Evolutionary conservation across 2,888 invertebrate genomes (phyloP), one percentile per base, ranked within the genome.

Genomic region (Limenitis camilla): DNA sequence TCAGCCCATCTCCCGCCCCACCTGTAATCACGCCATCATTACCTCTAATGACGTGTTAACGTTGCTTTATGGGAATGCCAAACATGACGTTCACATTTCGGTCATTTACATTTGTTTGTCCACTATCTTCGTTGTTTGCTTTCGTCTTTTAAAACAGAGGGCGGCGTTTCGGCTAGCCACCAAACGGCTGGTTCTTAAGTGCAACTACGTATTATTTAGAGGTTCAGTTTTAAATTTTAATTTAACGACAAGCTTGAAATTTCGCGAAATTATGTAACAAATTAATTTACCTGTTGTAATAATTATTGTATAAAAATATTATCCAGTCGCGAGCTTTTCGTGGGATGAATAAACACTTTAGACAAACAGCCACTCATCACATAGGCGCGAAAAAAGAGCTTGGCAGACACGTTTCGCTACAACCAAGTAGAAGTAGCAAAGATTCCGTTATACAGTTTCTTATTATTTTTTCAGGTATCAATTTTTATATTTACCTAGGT

Each of bases 11-110:
- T 74, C 76, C 74, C 69, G 75, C 79, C 76, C 76, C 76, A 73
- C 74, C 78, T 74, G 80, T 84, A 86, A 86, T 86, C 81, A 85
- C 74, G 78, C 77, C 85, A 85, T 87, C 86, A 87, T 86, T 86
- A 84, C 84, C 79, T 82, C 81, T 87, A 87, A 86, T 87, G 84
- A 87, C 83, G 87, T 86, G 87, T 85, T 87, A 87, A 86, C 86
- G 81, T 80, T 78, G 77, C 83, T 84, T 85, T 87, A 87, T 86
- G 87, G 86, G 87, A 86, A 87, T 85, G 85, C 86, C 86, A 87
- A 87, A 87, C 87, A 86, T 81, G 83, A 83, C 85, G 85, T 80
- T 81, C 85, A 85, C 78, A 85, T 87, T 86, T 86, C 81, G 84
- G 82, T 85, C 86, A 84, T 85, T 87, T 85, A 86, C 81, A 83